Base-by-base conservation (phyloP, 1,140 invertebrate species). In the Piezodorus guildinii region DNA sequence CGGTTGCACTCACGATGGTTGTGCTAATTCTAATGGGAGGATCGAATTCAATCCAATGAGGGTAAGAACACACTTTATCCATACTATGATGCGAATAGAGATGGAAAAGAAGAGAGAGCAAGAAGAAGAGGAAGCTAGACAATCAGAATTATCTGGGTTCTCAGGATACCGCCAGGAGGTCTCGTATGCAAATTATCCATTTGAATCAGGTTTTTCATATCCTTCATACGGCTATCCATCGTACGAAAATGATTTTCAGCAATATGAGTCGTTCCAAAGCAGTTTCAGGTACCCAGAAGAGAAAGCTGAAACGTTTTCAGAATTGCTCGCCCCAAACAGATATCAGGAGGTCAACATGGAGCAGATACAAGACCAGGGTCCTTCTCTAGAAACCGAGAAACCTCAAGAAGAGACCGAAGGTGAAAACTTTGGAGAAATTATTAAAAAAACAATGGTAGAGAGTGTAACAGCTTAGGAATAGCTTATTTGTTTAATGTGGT, bases 41-140 rank as follows among this genome's bases (percentile, higher is more conserved):
- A 91, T 97, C 65, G 95, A 98, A 74, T 98, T 98, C 70, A 96
- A 98, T 76, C 93, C 94, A 0, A 84, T 94, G 30, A 82, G 94
- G 62, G 95, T 98, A 3, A 82, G 93, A 60, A 96, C 92, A n/a
- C 95, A 98, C 76, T 98, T 96, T 71, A 94, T 96, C 67, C 93
- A 97, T 71, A 98, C 95, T 0, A 77, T 98, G 12, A 96, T 97
- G 94, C 81, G 93, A 62, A 73, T 98, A 64, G 91, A 96, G 68
- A 76, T 96, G 66, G 94, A 96, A 74, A 88, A 90, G 73, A 88
- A 91, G 67, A 82, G 88, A 54, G 69, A 71, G 61, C 52, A 56
- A n/a, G 52, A 56, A 23, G 69, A 70, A 39, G 70, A 71, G 15
- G 66, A 60, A 30, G 49, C 54, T 12, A 65, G 61, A 30, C n/a